phyloP scores from a whole-genome alignment of 2,113 vertebrate genomes.

The Pseudorectes ferrugineus region DNA sequence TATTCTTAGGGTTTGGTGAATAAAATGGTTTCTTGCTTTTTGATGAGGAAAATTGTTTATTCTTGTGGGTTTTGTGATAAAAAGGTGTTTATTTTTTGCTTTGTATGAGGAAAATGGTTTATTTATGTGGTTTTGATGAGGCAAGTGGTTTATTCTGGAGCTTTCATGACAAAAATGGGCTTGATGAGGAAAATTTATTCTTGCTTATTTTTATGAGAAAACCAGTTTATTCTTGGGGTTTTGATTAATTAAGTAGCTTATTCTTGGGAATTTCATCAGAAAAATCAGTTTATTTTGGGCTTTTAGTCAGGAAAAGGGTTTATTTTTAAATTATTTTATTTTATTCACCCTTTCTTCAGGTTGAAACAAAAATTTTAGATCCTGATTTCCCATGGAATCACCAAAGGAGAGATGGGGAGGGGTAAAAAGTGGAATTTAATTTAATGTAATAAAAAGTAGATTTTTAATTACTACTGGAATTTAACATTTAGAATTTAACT shows the following conservation, averaged over 20 bases:
- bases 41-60: neutral
- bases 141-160: neutral
- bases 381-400: neutral
- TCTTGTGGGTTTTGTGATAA: neutral
- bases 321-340: neutral
- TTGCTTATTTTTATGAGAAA: neutral
- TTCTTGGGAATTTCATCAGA: neutral
- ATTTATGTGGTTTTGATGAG: neutral
- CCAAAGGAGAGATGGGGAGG: neutral
- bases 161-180: neutral
- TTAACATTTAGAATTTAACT: neutral
- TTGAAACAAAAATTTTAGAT: neutral
- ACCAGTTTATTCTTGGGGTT: neutral
- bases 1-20: neutral
- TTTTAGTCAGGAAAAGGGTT: neutral
- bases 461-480: neutral
- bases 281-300: neutral
- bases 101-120: neutral
- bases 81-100: neutral
- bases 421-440: neutral
- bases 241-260: neutral
- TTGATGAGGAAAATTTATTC: neutral
- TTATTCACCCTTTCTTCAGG: rapidly evolving
- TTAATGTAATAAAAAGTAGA: neutral
- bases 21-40: neutral